Evolutionary conservation across 30 jellyfish, hydroid and myxozoan genomes (phyloP), one percentile per base, ranked within the genome.

Genomic region (Sanderia malayensis): DNA sequence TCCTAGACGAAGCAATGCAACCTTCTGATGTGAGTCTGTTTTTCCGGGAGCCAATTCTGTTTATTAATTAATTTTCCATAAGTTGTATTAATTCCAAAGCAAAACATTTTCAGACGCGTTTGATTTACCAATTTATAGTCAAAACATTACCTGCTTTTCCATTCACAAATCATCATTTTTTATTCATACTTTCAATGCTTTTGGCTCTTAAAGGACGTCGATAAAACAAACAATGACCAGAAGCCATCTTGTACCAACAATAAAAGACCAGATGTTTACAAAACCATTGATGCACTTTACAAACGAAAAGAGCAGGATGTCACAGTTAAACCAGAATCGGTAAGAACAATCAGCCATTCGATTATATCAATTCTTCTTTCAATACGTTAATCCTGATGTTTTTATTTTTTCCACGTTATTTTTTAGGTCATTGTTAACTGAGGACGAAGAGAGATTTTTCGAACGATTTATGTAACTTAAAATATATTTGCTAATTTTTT

Each of bases 201-300:
- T 9, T 46, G 23, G 25, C 23, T 30, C 23, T 53, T 49, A 2
- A 10, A 78, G 89, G 73, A 26, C 34, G 58, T 10, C n/a, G 21
- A 41, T 11, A 61, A 47, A 44, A 20, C 61, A 27, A 64, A 30
- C 31, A 32, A 23, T 4, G 78, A 53, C 22, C 64, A 49, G 18
- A 46, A 18, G 2, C 17, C 80, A 46, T 0, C 31, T 4, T 15
- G 28, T 19, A 2, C 58, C 20, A 21, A 37, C 2, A 27, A 47
- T 31, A 26, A 55, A 65, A 55, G 82, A 57, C 89, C 89, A 4
- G 78, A 78, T 24, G 61, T 78, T 66, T 78, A 46, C 82, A 78
- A 31, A 60, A 78, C 47, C 4, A 64, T 78, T 52, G 89, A 78
- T 47, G 31, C 66, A 2, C 44, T 28, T 19, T 49, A 62, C 24